These are phyloP conservation scores for Hololepta plana DNA, from an alignment of 2,888 invertebrate genomes.

Conservation along the genomic window DNA sequence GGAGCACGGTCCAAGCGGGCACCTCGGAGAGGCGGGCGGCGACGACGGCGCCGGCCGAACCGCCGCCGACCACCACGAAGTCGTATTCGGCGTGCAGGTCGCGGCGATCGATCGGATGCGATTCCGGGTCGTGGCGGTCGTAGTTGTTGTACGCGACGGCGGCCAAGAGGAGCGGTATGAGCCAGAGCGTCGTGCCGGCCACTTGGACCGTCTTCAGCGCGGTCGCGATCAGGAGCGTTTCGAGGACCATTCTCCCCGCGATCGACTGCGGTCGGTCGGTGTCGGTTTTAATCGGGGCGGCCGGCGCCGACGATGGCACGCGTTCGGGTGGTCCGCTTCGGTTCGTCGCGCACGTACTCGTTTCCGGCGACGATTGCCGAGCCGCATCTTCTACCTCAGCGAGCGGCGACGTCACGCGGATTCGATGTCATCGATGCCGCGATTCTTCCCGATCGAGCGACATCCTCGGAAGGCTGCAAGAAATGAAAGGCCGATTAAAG, in stretches of 20 bases:
- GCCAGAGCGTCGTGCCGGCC: slow-evolving; percentile 62
- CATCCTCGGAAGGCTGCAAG: too few relatives aligned
- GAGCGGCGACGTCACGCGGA: too few relatives aligned
- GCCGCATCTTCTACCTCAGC: too few relatives aligned
- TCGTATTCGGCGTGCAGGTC: slow-evolving; percentile 57
- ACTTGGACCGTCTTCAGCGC: slow-evolving; percentile 62
- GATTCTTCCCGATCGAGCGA: too few relatives aligned
- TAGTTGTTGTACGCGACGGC: slow-evolving; percentile 68
- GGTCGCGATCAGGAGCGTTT: slow-evolving; percentile 56
- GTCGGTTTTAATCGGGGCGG: too few relatives aligned
- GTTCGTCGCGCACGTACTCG: too few relatives aligned
- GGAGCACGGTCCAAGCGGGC: slow-evolving; percentile 54
- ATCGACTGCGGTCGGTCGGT: too few relatives aligned
- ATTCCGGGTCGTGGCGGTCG: slow-evolving; percentile 65
- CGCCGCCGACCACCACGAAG: slow-evolving; percentile 69
- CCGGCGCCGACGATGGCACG: too few relatives aligned
- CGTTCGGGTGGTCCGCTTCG: too few relatives aligned
- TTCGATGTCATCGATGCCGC: too few relatives aligned
- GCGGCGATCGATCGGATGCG: slow-evolving; percentile 49
- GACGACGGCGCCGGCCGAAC: slow-evolving; percentile 79
- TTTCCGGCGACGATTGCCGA: too few relatives aligned
- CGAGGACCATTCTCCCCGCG: slow-evolving; percentile 47
- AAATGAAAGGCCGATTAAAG: too few relatives aligned
- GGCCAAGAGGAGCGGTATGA: slow-evolving; percentile 66
- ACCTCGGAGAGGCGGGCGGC: slow-evolving; percentile 58